These are phyloP conservation scores for Drosophila tripunctata DNA, from an alignment of 2,888 invertebrate genomes.

Conservation along the genomic window DNA sequence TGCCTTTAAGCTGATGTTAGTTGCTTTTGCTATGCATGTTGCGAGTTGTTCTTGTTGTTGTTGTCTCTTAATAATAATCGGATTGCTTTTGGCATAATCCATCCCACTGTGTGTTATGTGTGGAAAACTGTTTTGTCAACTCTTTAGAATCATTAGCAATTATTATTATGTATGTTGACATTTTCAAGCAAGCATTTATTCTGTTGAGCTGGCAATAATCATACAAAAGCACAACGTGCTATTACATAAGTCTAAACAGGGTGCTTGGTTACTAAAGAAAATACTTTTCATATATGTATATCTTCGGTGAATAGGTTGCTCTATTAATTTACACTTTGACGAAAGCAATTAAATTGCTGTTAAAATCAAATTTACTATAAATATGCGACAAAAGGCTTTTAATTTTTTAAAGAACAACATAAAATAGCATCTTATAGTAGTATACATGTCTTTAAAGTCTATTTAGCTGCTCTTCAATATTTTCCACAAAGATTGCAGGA, in stretches of 20 bases:
- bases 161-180: slow-evolving; percentile 24
- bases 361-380: not conserved
- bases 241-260: not conserved
- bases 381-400: no score
- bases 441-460: no score
- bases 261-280: no score
- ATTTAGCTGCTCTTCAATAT: no score
- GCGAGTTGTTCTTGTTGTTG: slow-evolving; percentile 1
- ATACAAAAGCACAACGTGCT: not conserved
- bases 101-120: slow-evolving; percentile 3
- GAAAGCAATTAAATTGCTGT: no score
- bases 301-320: not conserved
- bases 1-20: not conserved
- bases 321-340: not conserved
- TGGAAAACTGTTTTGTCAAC: slow-evolving; percentile 26
- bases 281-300: not conserved
- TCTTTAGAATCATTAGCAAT: slow-evolving; percentile 40
- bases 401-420: no score
- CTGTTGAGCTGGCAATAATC: not conserved
- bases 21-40: slow-evolving; percentile 13
- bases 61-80: slow-evolving; percentile 46
- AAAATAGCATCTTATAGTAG: no score
- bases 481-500: not conserved
- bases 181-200: not conserved
- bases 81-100: slow-evolving; percentile 55